Base-by-base conservation (phyloP, 2,888 invertebrate genomes). In the Drosophila neutralis region DNA sequence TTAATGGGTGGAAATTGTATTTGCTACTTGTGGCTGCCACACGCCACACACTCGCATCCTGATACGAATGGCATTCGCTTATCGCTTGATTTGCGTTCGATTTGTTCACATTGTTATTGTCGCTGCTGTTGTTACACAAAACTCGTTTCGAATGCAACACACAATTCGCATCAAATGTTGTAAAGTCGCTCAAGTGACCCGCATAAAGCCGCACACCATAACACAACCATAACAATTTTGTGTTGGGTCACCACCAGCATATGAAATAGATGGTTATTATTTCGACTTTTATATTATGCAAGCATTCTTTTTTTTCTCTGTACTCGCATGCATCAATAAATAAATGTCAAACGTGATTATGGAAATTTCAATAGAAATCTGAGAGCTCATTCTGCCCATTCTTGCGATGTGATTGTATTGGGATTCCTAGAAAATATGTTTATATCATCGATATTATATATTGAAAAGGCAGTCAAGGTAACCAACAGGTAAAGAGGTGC, bases 281-380 rank as follows among this genome's bases (percentile, higher is more conserved):
- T 78, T 78, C 31, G 29, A 49, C 51, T 52, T 15, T 15, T 45
- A 45, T 45, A 45, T 15, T 45, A 33, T 33, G 33, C 4, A 33
- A 4, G 33, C 10, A 33, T 33, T 11, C 31, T 4, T 33, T 52
- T 58, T 54, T 57, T 33, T 29, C 51, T 45, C 58, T 62, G 49
- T 68, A 52, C 52, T 71, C 62, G 51, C 76, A 87, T 83, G 87
- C 87, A 76, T 88, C 87, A 88, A 87, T 87, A 88, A 87, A 88
- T 85, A 88, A 87, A 86, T 88, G 85, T 78, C 88, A 83, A 82
- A 87, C 87, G 85, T 87, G 88, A 87, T 88, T 87, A 87, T 87
- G 88, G 83, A 88, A 87, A 87, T 86, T 80, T 84, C 78, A 70
- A 86, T 82, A 75, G 88, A 80, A 84, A 83, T 87, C 79, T 71